These are phyloP conservation scores for Apocrypta bakeri DNA, from an alignment of 1,140 invertebrate species.

Conservation along the genomic window DNA sequence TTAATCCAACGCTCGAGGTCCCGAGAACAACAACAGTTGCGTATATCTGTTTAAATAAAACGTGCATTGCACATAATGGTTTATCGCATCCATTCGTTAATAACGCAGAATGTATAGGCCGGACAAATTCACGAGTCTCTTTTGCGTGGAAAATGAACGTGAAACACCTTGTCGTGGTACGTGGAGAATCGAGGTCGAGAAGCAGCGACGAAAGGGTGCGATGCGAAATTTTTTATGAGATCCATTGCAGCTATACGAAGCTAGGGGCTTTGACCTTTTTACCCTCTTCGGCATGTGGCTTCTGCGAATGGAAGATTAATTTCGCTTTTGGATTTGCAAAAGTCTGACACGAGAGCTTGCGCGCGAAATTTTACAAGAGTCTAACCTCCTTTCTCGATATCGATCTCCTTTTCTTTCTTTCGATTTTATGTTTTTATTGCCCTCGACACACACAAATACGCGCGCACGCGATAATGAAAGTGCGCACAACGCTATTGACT, in stretches of 20 bases:
- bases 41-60: no score
- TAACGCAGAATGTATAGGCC: neutral
- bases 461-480: neutral
- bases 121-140: neutral
- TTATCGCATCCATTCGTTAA: neutral
- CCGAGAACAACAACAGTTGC: no score
- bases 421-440: neutral
- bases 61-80: no score
- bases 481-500: neutral
- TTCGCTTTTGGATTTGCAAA: neutral
- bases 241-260: neutral
- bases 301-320: neutral
- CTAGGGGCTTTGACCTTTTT: constrained; percentile 4
- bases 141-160: neutral
- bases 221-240: constrained; percentile 50
- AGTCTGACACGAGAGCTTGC: neutral
- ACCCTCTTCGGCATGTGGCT: neutral
- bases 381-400: neutral
- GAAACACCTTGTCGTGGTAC: neutral
- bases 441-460: neutral
- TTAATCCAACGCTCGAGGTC: constrained; percentile 8
- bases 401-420: neutral
- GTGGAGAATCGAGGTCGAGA: constrained; percentile 47
- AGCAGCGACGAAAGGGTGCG: constrained; percentile 15
- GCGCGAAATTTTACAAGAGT: neutral